Base-by-base conservation (phyloP, 1,140 invertebrate genomes). In the Hyposmocoma kahamanoa region DNA sequence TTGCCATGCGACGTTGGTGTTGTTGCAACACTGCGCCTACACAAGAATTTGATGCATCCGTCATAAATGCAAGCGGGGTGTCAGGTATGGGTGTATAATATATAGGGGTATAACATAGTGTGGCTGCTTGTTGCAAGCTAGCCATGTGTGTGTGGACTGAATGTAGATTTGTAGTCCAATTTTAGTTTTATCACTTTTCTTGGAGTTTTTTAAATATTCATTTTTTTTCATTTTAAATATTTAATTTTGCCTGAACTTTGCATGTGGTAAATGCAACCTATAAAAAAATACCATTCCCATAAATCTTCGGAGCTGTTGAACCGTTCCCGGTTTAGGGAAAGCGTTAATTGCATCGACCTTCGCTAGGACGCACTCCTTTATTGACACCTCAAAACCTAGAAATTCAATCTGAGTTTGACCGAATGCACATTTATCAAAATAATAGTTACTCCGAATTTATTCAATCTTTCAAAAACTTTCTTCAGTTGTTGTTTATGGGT, bases 281-380 rank as follows among this genome's bases (percentile, higher is more conserved):
- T 78, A 75, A 52, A 67, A 73, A 22, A 66, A 64, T 2, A 74
- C 10, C 54, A 72, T 63, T 1, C 65, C 74, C 0, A 81, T 30
- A 56, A 76, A 85, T 11, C 65, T 47, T 17, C 68, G 48, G 4
- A 73, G 34, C 32, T 66, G 26, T 28, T 54, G 50, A 4, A 66
- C 48, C 0, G 50, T 65, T 1, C 20, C 9, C 3, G 68, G 59
- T 28, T 46, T n/a, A 1, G 50, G 46, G 13, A 59, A 56, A 18
- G 66, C 32, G 0, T 18, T 8, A 18, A 69, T 61, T 0, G 56
- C 59, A 10, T 53, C 13, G 1, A 72, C 48, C 22, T 55, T 63
- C 11, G 44, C 47, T 10, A 48, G 53, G n/a, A 10, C 22, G 36
- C 3, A 38, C 38, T 9, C 53, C 38, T 0, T 47, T 19, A 15